These are phyloP conservation scores for Euura lappo DNA, from an alignment of 1,140 invertebrate genomes.

Conservation along the genomic window DNA sequence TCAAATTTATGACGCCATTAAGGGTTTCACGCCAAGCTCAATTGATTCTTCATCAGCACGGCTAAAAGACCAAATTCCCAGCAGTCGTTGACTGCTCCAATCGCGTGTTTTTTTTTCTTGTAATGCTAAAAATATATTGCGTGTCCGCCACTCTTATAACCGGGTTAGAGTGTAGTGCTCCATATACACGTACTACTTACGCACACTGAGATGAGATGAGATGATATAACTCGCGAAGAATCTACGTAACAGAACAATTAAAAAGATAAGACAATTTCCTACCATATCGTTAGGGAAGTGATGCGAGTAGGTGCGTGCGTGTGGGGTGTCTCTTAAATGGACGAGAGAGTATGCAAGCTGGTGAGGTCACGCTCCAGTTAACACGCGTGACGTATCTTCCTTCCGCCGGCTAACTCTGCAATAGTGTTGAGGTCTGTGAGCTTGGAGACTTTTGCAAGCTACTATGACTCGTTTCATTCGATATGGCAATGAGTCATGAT, in stretches of 20 bases:
- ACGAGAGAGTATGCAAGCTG: background rate
- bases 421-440: too few species aligned
- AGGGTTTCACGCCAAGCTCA: background rate
- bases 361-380: constrained; percentile 5
- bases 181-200: too few species aligned
- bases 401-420: too few species aligned
- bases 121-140: constrained; percentile 1
- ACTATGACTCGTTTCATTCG: background rate
- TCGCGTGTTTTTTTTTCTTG: background rate
- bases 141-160: too few species aligned
- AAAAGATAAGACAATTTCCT: too few species aligned
- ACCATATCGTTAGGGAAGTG: too few species aligned
- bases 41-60: background rate
- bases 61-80: background rate
- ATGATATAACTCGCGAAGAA: too few species aligned
- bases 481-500: background rate
- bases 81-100: background rate
- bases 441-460: background rate
- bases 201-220: too few species aligned
- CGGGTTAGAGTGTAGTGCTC: too few species aligned
- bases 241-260: too few species aligned
- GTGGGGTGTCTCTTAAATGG: too few species aligned
- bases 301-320: too few species aligned
- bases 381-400: background rate
- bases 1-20: background rate